Percentiles rank a stretch among this genome's conserved stretches.
Evolutionary conservation across 2,797 vertebrate species (phyloP).

Genomic region (Crax fasciolata): DNA sequence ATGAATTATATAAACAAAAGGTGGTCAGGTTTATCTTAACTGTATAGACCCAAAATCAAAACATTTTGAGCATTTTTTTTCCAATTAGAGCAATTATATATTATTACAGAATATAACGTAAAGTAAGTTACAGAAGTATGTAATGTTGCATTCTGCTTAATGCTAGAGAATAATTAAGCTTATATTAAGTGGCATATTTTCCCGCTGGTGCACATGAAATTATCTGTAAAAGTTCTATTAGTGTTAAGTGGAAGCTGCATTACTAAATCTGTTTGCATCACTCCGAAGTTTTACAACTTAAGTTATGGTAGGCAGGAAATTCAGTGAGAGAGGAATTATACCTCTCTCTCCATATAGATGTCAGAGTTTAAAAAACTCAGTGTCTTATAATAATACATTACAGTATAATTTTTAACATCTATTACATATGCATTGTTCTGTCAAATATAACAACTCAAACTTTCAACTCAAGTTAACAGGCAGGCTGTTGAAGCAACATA

Average conservation of each 20-base stretch:
- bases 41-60: background rate
- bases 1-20: background rate
- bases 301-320: conserved; percentile 5
- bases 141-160: conserved; percentile 25
- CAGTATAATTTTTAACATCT: background rate
- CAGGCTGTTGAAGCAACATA: background rate
- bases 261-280: conserved; percentile 25
- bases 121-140: conserved; percentile 1
- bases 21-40: background rate
- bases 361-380: background rate
- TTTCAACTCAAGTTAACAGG: background rate
- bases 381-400: background rate
- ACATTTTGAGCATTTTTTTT: background rate
- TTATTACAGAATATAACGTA: background rate
- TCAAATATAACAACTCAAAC: background rate
- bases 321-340: background rate
- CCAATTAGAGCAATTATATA: background rate
- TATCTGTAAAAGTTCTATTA: conserved; percentile 58
- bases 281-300: conserved; percentile 26
- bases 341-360: background rate
- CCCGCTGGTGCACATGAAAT: conserved; percentile 55
- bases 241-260: conserved; percentile 52
- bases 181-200: conserved; percentile 59
- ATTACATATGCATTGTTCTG: background rate
- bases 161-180: conserved; percentile 45